Evolutionary conservation across 2,797 vertebrate species (phyloP), one percentile per base, ranked within the genome.

Genomic region (Catharus ustulatus): DNA sequence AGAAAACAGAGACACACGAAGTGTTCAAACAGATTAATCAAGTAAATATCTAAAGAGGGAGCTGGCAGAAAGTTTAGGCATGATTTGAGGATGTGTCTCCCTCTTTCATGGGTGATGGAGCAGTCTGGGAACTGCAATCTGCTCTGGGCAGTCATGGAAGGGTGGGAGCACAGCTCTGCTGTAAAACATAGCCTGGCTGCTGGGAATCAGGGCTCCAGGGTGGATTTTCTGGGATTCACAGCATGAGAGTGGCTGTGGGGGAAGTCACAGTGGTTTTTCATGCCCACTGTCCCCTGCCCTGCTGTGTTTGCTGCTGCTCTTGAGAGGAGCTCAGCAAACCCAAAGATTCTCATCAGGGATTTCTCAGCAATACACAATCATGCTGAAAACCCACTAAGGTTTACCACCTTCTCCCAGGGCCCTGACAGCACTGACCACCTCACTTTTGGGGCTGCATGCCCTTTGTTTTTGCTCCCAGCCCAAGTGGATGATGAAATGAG

Each of bases 401-500:
- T 87, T 59, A 79, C 71, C 22, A 52, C 19, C 36, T 27, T 63
- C 52, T 83, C 81, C 62, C 59, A 21, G 19, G 42, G 59, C 21
- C 17, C 6, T 34, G 38, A 40, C 17, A 63, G 63, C 74, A 54
- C 9, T 72, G 83, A 61, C 42, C 30, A 4, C 10, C 55, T 52
- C 79, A 16, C 68, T 66, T 80, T 10, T 57, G 69, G 78, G 16
- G 74, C 13, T 22, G 23, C 52, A 8, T 7, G 22, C 71, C 62
- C 74, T 95, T 93, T 95, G 88, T 38, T 52, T 76, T 32, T 38
- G 61, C 49, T 34, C 62, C 71, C 51, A 43, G 42, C 45, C 96
- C 74, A 71, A 76, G 81, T 0, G n/a, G 86, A 32, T 30, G 93
- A 95, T 77, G 78, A 95, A 92, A 89, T 24, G 92, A 74, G 86